Evolutionary conservation across 2,888 invertebrate species (phyloP).

Genomic region (Cantharis flavilabris): DNA sequence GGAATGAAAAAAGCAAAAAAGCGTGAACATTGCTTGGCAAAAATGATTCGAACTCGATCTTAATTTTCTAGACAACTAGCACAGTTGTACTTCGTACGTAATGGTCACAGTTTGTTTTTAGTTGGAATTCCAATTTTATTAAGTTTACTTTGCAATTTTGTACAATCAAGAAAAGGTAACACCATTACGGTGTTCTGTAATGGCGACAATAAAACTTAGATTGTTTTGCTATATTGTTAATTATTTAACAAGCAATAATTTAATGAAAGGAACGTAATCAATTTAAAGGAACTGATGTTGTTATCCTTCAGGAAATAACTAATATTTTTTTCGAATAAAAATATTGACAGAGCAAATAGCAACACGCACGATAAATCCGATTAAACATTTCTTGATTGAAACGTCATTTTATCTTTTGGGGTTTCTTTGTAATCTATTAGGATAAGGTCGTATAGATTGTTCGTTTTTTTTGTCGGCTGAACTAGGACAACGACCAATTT

Average conservation of each 20-base stretch:
- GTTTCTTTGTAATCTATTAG: conserved; percentile 17
- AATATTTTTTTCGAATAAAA: conserved; percentile 6
- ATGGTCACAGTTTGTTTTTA: neutral
- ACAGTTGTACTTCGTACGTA: neutral
- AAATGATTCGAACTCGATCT: neutral
- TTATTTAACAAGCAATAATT: neutral
- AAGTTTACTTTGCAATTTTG: neutral
- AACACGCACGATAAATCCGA: conserved; percentile 14
- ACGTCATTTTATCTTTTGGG: conserved; percentile 6
- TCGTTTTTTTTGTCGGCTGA: conserved; percentile 16
- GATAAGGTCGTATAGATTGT: conserved; percentile 16
- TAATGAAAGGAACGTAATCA: neutral
- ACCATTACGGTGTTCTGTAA: neutral
- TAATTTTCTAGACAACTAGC: neutral
- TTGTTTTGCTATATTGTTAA: neutral
- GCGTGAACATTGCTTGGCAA: neutral
- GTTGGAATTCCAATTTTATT: neutral
- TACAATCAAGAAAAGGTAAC: neutral
- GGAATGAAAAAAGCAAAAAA: neutral
- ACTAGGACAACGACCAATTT: conserved; percentile 22
- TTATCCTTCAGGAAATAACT: neutral
- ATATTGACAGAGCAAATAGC: conserved; percentile 13
- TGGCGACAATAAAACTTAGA: neutral
- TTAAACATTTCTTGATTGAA: conserved; percentile 14
- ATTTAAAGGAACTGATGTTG: neutral